Percentiles rank a stretch among this genome's conserved stretches.
These are phyloP conservation scores for Misgurnus mizolepis DNA, from an alignment of 2,113 vertebrate genomes.

Conservation along the genomic window DNA sequence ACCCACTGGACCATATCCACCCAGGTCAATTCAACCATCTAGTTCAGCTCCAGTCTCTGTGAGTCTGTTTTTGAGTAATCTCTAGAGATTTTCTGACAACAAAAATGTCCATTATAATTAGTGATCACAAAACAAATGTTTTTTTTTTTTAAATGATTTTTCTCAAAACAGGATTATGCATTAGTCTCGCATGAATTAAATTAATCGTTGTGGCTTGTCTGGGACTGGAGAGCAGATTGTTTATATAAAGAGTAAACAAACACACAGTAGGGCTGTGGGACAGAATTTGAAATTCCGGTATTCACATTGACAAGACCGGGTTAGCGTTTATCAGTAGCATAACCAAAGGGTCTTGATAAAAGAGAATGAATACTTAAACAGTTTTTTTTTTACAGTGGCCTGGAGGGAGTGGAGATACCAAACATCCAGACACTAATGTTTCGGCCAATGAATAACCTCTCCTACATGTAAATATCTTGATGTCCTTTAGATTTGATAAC, in stretches of 20 bases:
- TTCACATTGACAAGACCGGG: neutral
- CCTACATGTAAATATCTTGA: constrained; percentile 72
- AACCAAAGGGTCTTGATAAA: constrained; percentile 13
- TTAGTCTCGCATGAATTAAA: neutral
- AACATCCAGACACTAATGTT: constrained; percentile 80
- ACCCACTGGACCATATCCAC: constrained; percentile 74
- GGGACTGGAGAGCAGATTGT: neutral
- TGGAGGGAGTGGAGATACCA: constrained; percentile 79
- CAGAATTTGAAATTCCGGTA: neutral
- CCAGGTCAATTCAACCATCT: constrained; percentile 72
- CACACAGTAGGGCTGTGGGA: neutral
- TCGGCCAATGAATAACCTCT: constrained; percentile 79
- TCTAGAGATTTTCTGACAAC: neutral
- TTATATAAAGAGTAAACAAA: neutral
- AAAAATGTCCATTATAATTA: neutral
- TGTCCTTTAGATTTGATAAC: neutral
- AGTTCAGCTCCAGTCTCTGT: constrained; percentile 80
- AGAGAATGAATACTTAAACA: neutral
- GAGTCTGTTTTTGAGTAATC: constrained; percentile 57
- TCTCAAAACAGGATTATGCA: neutral
- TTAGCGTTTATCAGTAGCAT: neutral
- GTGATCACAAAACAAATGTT: neutral
- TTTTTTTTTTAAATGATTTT: neutral
- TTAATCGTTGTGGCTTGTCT: neutral
- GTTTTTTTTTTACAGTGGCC: constrained; percentile 67